phyloP scores from a whole-genome alignment of 1,140 invertebrate species.

The Drosophila eugracilis region DNA sequence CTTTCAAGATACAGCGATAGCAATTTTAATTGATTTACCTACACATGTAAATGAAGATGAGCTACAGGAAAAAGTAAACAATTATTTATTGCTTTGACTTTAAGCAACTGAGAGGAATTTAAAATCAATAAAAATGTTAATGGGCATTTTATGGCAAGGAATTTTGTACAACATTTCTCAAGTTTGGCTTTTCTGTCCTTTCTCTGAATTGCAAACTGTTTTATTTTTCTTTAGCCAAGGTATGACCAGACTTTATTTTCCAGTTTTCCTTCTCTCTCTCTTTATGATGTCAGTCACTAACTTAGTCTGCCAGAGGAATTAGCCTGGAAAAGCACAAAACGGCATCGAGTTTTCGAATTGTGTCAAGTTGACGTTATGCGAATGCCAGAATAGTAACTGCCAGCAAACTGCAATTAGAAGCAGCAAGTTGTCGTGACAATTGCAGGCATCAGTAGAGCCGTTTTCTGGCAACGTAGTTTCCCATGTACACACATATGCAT shows the following conservation, averaged over 20 bases:
- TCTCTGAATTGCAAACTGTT: not conserved
- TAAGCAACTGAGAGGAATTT: not conserved
- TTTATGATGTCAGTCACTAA: constrained; percentile 29
- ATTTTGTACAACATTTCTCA: not conserved
- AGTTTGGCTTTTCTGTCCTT: not conserved
- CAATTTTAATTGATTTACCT: not conserved
- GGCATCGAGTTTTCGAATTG: constrained; percentile 38
- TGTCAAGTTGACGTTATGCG: constrained; percentile 49
- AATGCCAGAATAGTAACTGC: constrained; percentile 38
- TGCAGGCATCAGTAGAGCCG: constrained; percentile 40
- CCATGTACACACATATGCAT: constrained; percentile 11
- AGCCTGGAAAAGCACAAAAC: constrained; percentile 18
- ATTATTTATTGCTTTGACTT: constrained; percentile 3
- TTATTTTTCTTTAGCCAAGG: not conserved
- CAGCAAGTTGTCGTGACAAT: constrained; percentile 50
- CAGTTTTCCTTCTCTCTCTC: not conserved
- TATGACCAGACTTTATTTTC: not conserved
- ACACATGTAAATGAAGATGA: constrained; percentile 6
- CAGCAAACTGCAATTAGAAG: constrained; percentile 49
- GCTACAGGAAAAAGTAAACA: not conserved
- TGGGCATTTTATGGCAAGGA: not conserved
- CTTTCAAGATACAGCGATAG: not conserved
- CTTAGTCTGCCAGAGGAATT: constrained; percentile 18
- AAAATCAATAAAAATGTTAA: not conserved
- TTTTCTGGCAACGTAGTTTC: constrained; percentile 31